Base-by-base conservation (phyloP, 2,888 invertebrate species). In the Andrena haemorrhoa region DNA sequence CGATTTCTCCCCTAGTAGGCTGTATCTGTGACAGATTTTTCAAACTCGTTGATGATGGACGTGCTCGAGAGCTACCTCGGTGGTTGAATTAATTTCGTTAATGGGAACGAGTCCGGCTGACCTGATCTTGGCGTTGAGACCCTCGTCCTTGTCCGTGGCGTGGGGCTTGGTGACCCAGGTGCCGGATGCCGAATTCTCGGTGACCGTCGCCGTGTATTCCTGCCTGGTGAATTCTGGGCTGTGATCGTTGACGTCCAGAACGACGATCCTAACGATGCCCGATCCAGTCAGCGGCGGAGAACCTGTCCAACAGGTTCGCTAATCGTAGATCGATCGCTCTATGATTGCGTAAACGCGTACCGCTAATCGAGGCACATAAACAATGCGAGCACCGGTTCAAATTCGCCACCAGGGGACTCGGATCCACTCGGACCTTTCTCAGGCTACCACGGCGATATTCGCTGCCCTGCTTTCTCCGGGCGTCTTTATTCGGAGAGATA, bases 221-320 rank as follows among this genome's bases (percentile, higher is more conserved):
- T 97, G 97, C 72, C 97, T 95, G 89, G 96, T 96, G 93, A 99
- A 99, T 89, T 97, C 96, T 0, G 99, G 99, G 87, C 96, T 96
- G 93, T 98, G 98, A 93, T 99, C 99, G 94, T 99, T 99, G 76
- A 98, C 97, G 94, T 99, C 99, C 94, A 98, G 97, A 10, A 99
- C 98, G 72, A 97, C 95, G 78, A 99, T 97, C 90, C 96, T 96
- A 1, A 99, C 97, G 66, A 97, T 97, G 53, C 98, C 98, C 4
- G 98, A 97, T 66, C 99, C 98, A 2, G 98, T 98, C 75, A 98
- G 94, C 2, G 98, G 97, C 23, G 98, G 98, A 26, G 97, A 97
- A 75, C 98, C 98, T 98, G 95, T 60, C 95, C 23, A 71, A 80
- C 80, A 71, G 80, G 80, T 80, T 80, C 81, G 71, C 26, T 66